A percentile compares a stretch with the other conserved stretches of the same genome.
These are phyloP conservation scores for Chromoteleia sp. DNA, from an alignment of 2,888 invertebrate species.

Conservation along the genomic window DNA sequence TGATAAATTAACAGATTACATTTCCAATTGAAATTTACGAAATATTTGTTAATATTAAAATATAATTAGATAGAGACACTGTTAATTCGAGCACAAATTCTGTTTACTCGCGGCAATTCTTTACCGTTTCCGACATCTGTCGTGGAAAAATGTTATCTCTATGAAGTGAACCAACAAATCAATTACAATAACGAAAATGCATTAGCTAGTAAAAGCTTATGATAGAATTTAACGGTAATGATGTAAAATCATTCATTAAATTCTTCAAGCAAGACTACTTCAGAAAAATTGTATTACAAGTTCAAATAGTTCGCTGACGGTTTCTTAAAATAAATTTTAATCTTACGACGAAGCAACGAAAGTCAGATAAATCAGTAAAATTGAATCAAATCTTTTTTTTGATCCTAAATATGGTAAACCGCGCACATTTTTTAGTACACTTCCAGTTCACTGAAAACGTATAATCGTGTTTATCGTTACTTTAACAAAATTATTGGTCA, in stretches of 20 bases:
- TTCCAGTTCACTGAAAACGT: background rate
- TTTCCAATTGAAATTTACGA: background rate
- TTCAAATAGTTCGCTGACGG: constrained; percentile 14
- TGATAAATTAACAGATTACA: background rate
- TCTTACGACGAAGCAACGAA: constrained; percentile 27
- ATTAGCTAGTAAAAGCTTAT: constrained; percentile 33
- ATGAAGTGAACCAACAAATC: constrained; percentile 18
- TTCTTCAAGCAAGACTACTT: constrained; percentile 32
- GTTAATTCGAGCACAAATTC: too few species aligned
- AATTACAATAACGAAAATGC: constrained; percentile 18
- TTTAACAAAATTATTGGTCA: background rate
- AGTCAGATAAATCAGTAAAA: constrained; percentile 39
- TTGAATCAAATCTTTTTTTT: constrained; percentile 16
- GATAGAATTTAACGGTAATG: constrained; percentile 29
- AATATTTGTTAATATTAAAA: background rate
- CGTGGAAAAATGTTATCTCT: constrained; percentile 11
- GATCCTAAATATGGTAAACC: constrained; percentile 1
- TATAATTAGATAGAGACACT: background rate
- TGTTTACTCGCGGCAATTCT: background rate
- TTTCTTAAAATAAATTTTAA: constrained; percentile 45
- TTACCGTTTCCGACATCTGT: background rate
- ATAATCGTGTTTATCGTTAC: background rate
- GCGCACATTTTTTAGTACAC: background rate
- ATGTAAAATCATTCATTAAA: constrained; percentile 48
- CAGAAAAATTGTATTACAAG: constrained; percentile 52